Conservation (phyloP, 2,797 vertebrate genomes). For the Amphiprion clarkii region DNA sequence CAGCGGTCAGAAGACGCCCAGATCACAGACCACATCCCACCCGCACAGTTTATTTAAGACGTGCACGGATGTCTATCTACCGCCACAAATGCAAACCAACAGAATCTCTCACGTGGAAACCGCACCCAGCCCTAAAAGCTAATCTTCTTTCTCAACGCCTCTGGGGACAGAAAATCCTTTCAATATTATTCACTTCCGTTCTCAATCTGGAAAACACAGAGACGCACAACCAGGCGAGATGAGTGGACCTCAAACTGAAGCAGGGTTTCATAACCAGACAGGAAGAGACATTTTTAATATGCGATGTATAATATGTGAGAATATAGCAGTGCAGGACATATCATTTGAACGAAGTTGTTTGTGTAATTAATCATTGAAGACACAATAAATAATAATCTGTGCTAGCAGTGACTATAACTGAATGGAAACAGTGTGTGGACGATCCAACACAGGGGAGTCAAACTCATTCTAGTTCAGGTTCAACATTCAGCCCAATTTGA, state of each 20-base stretch:
- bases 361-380: neutral
- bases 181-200: slow-evolving; percentile 3
- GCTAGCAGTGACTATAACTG: neutral
- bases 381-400: neutral
- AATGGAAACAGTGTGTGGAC: neutral
- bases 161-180: slow-evolving; percentile 37
- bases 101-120: slow-evolving; percentile 24
- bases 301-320: neutral
- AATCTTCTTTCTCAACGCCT: slow-evolving; percentile 17
- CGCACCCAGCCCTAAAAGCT: neutral
- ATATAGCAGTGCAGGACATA: neutral
- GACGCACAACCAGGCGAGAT: slow-evolving; percentile 10
- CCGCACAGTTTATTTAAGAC: neutral
- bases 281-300: neutral
- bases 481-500: too few species aligned
- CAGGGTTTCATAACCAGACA: slow-evolving; percentile 7
- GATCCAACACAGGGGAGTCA: too few species aligned
- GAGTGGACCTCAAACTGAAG: slow-evolving; percentile 26
- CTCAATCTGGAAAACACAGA: slow-evolving; percentile 28
- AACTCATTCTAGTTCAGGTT: too few species aligned
- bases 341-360: neutral
- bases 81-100: slow-evolving; percentile 14
- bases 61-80: slow-evolving; percentile 1
- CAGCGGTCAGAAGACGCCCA: slow-evolving; percentile 1
- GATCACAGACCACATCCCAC: neutral